Evolutionary conservation across 2,113 vertebrate genomes (phyloP).

Genomic region (Acrocephalus kingi): DNA sequence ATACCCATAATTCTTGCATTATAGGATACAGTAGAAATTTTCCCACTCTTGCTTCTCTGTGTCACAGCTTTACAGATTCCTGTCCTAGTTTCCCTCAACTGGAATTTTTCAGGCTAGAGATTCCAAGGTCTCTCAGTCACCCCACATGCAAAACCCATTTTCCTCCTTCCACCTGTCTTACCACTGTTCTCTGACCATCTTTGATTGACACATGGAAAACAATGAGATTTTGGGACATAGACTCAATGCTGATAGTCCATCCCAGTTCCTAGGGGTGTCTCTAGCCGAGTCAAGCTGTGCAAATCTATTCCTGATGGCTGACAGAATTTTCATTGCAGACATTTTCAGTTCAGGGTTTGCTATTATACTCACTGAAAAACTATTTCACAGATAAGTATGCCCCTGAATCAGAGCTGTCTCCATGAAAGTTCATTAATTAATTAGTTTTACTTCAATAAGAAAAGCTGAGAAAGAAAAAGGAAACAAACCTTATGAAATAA

Average conservation of each 20-base stretch:
- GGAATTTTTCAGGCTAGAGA: background rate
- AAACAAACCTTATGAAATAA: background rate
- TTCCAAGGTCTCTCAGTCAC: background rate
- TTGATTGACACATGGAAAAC: background rate
- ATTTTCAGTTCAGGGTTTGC: background rate
- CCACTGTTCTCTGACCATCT: background rate
- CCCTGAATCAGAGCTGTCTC: background rate
- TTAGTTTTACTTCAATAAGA: background rate
- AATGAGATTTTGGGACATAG: background rate
- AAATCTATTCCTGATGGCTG: background rate
- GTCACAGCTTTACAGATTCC: background rate
- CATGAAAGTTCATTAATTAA: background rate
- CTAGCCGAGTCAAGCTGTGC: background rate
- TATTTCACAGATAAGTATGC: background rate
- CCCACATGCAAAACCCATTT: fast-evolving
- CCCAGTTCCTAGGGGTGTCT: background rate
- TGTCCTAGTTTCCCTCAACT: background rate
- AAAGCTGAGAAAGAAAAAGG: background rate
- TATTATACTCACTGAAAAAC: background rate
- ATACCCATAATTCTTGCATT: background rate
- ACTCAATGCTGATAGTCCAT: background rate
- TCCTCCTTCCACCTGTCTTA: background rate
- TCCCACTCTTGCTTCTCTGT: background rate
- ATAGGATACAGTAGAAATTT: background rate
- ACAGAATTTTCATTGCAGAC: background rate